These are phyloP conservation scores for Anastatus disparis DNA, from an alignment of 1,140 invertebrate genomes.

Conservation along the genomic window DNA sequence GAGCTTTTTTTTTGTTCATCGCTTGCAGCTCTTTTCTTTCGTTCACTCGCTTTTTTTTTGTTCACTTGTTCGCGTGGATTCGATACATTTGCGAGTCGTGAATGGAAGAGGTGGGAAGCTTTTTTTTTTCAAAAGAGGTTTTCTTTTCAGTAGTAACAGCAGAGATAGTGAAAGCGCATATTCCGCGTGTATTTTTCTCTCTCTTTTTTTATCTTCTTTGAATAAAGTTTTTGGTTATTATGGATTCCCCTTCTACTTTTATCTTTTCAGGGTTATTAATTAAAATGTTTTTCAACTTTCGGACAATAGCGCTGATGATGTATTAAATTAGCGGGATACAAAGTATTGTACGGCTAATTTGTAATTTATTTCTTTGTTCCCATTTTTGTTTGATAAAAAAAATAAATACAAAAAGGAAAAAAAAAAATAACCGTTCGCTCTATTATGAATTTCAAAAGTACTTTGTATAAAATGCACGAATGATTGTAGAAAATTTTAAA, in stretches of 20 bases:
- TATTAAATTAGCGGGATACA: slow-evolving; percentile 19
- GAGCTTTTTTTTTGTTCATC: slow-evolving; percentile 22
- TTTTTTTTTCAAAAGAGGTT: slow-evolving; percentile 36
- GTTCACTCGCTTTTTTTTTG: neutral
- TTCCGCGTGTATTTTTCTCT: neutral
- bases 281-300: slow-evolving; percentile 17
- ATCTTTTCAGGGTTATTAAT: slow-evolving; percentile 32
- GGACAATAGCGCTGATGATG: slow-evolving; percentile 25
- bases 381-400: no score
- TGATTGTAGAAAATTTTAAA: no score
- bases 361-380: slow-evolving; percentile 23
- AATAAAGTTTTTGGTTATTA: slow-evolving; percentile 36
- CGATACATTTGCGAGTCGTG: slow-evolving; percentile 36
- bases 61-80: slow-evolving; percentile 22
- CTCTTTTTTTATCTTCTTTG: slow-evolving; percentile 13
- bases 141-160: slow-evolving; percentile 21
- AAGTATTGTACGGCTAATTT: slow-evolving; percentile 17
- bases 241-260: no score
- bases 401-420: no score
- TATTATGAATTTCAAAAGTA: neutral
- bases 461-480: no score
- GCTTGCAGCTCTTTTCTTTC: slow-evolving; percentile 3
- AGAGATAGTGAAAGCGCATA: slow-evolving; percentile 28
- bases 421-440: neutral
- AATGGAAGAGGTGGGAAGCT: slow-evolving; percentile 13